Percentiles rank a stretch among this genome's conserved stretches.
Conservation (phyloP, 2,888 invertebrate genomes). For the Trichogramma evanescens region DNA sequence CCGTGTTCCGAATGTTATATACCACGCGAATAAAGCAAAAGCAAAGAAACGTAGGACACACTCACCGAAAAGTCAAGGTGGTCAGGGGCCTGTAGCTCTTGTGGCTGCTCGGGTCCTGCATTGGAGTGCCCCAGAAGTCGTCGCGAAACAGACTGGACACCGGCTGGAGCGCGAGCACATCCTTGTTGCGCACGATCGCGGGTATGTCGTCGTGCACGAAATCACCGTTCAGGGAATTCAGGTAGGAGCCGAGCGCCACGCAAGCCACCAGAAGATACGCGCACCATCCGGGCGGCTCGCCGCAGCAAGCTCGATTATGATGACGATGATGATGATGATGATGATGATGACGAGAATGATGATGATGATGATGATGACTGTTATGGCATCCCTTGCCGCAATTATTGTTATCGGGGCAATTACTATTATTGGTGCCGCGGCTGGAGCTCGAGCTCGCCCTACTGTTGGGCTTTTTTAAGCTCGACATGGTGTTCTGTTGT, state of each 20-base stretch:
- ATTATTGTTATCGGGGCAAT: conserved; percentile 47
- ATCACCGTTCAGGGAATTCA: conserved; percentile 69
- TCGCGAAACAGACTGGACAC: conserved; percentile 61
- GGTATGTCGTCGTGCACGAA: conserved; percentile 86
- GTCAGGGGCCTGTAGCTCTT: conserved; percentile 83
- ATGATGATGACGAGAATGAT: neutral
- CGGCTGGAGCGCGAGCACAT: conserved; percentile 65
- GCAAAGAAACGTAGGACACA: neutral
- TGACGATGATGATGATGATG: neutral
- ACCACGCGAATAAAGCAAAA: no score
- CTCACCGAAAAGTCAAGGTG: conserved; percentile 77
- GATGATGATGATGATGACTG: neutral
- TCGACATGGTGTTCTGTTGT: conserved; percentile 23
- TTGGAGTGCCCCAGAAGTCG: conserved; percentile 87
- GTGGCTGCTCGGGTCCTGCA: conserved; percentile 75
- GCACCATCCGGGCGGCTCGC: conserved; percentile 46
- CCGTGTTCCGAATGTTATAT: neutral
- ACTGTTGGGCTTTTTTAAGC: neutral
- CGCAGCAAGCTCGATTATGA: neutral
- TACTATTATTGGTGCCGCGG: neutral
- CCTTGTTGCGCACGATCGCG: conserved; percentile 73
- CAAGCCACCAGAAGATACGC: conserved; percentile 59
- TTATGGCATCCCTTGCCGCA: conserved; percentile 48
- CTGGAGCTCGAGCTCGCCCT: conserved; percentile 9
- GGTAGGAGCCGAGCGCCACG: conserved; percentile 63